Evolutionary conservation across 2,113 vertebrate species (phyloP).

Genomic region (Corythornis cristatus): DNA sequence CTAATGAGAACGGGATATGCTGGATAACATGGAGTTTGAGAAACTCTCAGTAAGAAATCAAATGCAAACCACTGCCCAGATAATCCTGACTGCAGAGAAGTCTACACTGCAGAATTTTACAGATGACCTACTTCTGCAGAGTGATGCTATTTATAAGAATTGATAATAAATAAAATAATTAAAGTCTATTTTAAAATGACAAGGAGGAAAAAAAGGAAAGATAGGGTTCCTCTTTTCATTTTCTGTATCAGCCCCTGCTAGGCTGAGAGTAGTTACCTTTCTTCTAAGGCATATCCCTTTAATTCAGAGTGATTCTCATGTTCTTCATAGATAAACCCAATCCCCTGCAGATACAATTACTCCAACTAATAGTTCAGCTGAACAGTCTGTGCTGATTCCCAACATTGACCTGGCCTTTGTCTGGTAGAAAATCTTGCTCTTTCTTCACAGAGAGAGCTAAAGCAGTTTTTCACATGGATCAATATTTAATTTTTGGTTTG

Average conservation of each 20-base stretch:
- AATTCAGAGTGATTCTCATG: not conserved
- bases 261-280: not conserved
- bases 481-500: conserved; percentile 38
- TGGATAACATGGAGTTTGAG: not conserved
- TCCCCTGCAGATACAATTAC: conserved; percentile 28
- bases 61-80: not conserved
- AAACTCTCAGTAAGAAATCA: not conserved
- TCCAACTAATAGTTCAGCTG: not conserved
- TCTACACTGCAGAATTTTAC: not conserved
- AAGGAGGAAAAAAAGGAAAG: not conserved
- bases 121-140: not conserved
- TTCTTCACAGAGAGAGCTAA: conserved; percentile 10
- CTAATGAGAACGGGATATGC: not conserved
- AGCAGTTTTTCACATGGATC: conserved; percentile 45
- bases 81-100: not conserved
- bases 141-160: not conserved
- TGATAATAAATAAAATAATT: not conserved
- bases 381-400: not conserved
- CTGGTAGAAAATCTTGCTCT: not conserved
- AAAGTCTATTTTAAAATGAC: not conserved
- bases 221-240: not conserved
- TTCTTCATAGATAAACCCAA: not conserved
- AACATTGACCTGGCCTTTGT: not conserved
- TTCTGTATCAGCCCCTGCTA: not conserved
- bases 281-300: not conserved